Base-by-base conservation (phyloP, 1,140 invertebrate species). In the Megathymus violae region DNA sequence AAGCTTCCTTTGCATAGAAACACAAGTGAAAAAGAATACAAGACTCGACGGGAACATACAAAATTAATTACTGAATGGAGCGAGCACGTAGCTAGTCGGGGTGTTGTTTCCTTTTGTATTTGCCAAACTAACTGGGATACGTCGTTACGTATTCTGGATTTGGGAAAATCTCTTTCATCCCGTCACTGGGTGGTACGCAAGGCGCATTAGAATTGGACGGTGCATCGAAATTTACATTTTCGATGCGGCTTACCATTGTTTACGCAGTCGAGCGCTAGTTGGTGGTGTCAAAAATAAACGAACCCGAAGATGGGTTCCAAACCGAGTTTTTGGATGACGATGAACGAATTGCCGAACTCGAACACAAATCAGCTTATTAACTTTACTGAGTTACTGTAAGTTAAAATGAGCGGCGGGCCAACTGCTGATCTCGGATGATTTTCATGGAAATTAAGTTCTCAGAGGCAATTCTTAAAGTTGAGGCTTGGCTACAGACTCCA, bases 291-390 rank as follows among this genome's bases (percentile, higher is more conserved):
- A 50, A 54, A 62, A 60, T 27, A 63, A 66, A 56, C 48, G 54
- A 52, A 65, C 25, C n/a, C 54, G 27, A 63, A 56, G 44, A 64
- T 46, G 22, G 47, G 56, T 64, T 64, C 54, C 43, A 25, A 61
- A 61, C 44, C 40, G 56, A 62, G 65, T 65, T 62, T 60, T 59
- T 36, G 22, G 51, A 64, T 19, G 41, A 50, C 50, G 44, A 67
- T 56, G 19, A 64, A 64, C 17, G 25, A 43, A 54, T 70, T 61
- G 63, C 36, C 51, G 17, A 56, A 70, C 46, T 38, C 43, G 54
- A 69, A 69, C 60, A 62, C 50, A 47, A 69, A 63, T 66, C 60
- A 38, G 40, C 60, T 72, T 66, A 69, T 72, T 56, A 48, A 40
- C 47, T 68, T 68, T 71, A 59, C 50, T 50, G 54, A 60, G 52